Conservation (phyloP, 2,113 vertebrate species). For the Chaetodon trifascialis region DNA sequence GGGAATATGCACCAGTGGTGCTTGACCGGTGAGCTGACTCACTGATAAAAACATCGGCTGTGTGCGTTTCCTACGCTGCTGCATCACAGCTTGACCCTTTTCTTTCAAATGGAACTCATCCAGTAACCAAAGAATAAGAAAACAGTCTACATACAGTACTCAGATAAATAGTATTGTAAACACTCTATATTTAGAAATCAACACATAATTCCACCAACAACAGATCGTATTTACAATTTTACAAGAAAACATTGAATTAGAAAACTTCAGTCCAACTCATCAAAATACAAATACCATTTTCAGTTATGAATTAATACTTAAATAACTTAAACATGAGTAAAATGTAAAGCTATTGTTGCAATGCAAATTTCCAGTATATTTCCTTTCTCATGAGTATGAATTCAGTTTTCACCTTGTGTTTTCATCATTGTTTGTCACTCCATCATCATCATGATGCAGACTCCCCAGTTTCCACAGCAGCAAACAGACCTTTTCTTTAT, state of each 20-base stretch:
- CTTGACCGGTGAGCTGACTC: slow-evolving; percentile 53
- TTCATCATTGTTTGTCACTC: slow-evolving; percentile 29
- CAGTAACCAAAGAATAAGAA: slow-evolving; percentile 32
- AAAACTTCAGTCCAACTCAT: slow-evolving; percentile 46
- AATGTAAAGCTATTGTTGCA: slow-evolving; percentile 46
- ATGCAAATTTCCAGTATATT: slow-evolving; percentile 66
- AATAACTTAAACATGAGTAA: slow-evolving; percentile 1
- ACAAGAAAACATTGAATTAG: slow-evolving; percentile 60
- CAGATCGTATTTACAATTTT: slow-evolving; percentile 83
- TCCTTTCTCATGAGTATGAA: slow-evolving; percentile 39
- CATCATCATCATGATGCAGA: slow-evolving; percentile 15
- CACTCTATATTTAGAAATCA: slow-evolving; percentile 65
- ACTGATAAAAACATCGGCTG: slow-evolving; percentile 29
- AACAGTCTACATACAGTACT: slow-evolving; percentile 6
- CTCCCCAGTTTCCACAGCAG: slow-evolving; percentile 8
- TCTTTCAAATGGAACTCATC: slow-evolving; percentile 15
- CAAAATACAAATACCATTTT: slow-evolving; percentile 49
- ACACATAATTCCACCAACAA: slow-evolving; percentile 55
- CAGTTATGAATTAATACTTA: slow-evolving; percentile 43
- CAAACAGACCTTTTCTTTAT: not conserved
- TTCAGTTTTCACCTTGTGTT: slow-evolving; percentile 22
- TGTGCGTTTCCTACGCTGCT: slow-evolving; percentile 21
- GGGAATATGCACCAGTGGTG: slow-evolving; percentile 50
- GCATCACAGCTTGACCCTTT: slow-evolving; percentile 18
- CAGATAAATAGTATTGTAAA: slow-evolving; percentile 31